Conservation (phyloP, 2,888 invertebrate species). For the Tiphia femorata region DNA sequence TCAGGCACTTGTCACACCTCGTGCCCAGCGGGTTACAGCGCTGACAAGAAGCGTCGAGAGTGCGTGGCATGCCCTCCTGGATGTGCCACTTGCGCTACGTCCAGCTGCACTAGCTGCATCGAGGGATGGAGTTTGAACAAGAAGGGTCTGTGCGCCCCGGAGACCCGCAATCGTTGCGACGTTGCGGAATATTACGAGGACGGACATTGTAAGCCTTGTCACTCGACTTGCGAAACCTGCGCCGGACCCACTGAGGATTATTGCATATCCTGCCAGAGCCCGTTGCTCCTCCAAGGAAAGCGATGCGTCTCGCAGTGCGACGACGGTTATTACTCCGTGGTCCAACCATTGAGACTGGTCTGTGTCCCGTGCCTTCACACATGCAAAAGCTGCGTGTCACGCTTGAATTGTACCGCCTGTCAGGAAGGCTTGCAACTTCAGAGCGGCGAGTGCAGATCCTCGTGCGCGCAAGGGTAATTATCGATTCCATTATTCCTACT, state of each 20-base stretch:
- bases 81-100: conserved; percentile 81
- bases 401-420: conserved; percentile 85
- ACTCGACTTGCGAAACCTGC: conserved; percentile 86
- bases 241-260: conserved; percentile 80
- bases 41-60: conserved; percentile 83
- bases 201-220: conserved; percentile 80
- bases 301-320: conserved; percentile 84
- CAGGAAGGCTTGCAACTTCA: conserved; percentile 82
- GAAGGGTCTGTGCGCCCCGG: conserved; percentile 81
- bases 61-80: conserved; percentile 85
- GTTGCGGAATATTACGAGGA: conserved; percentile 78
- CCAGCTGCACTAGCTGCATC: conserved; percentile 81
- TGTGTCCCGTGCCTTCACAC: conserved; percentile 87
- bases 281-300: conserved; percentile 79
- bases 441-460: conserved; percentile 85
- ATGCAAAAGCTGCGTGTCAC: conserved; percentile 82
- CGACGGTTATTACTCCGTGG: conserved; percentile 80
- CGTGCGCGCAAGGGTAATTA: conserved; percentile 79
- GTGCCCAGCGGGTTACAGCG: conserved; percentile 82
- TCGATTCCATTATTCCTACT: conserved; percentile 57
- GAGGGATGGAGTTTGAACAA: conserved; percentile 82
- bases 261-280: conserved; percentile 82
- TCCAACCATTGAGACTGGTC: conserved; percentile 67
- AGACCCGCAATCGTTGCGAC: conserved; percentile 79
- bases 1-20: conserved; percentile 78